These are phyloP conservation scores for Threskiornis aethiopicus DNA, from an alignment of 2,797 vertebrate species.

Conservation along the genomic window DNA sequence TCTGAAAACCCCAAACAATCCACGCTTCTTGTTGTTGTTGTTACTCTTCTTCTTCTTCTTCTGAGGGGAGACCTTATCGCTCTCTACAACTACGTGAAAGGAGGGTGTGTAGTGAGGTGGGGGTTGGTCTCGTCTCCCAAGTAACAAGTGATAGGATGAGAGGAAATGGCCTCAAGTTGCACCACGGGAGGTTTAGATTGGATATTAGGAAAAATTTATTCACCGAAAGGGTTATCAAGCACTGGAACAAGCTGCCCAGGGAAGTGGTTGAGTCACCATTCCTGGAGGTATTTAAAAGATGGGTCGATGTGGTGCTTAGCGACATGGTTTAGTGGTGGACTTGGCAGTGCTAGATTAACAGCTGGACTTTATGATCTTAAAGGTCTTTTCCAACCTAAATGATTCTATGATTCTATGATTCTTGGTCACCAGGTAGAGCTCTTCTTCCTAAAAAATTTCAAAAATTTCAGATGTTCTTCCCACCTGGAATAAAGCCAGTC, in stretches of 20 bases:
- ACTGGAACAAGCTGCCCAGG: background rate
- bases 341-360: background rate
- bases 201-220: background rate
- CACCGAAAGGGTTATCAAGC: background rate
- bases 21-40: background rate
- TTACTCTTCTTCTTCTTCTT: background rate
- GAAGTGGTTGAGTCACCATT: background rate
- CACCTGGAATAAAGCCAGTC: background rate
- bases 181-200: background rate
- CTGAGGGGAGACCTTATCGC: background rate
- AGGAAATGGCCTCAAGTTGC: background rate
- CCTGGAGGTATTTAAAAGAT: background rate
- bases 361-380: background rate
- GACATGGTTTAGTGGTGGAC: background rate
- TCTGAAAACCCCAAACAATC: background rate
- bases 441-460: background rate
- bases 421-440: background rate
- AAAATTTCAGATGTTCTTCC: background rate
- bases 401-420: background rate
- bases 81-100: background rate
- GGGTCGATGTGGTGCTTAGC: background rate
- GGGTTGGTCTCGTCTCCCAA: background rate
- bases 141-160: background rate
- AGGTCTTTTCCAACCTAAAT: background rate
- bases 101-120: background rate